phyloP scores from a whole-genome alignment of 2,888 invertebrate species.

The Ophion obscuratus region DNA sequence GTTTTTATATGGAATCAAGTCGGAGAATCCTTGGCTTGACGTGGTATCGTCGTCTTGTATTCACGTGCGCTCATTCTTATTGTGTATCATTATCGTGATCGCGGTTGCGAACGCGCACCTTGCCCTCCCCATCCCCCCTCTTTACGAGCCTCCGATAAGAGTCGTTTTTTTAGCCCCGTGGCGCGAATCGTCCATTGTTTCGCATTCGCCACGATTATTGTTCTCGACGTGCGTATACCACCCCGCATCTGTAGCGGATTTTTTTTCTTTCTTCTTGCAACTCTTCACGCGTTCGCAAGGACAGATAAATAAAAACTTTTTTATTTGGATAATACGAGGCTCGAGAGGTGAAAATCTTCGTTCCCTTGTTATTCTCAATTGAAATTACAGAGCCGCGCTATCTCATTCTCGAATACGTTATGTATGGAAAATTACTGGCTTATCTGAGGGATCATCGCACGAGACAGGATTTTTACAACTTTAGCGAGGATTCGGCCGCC shows the following conservation, averaged over 20 bases:
- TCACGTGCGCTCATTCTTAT: no score
- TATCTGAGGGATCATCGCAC: slow-evolving; percentile 89
- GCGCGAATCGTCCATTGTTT: slow-evolving; percentile 71
- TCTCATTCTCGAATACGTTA: slow-evolving; percentile 94
- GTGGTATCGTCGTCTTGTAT: no score
- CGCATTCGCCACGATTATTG: slow-evolving; percentile 70
- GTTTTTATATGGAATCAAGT: no score
- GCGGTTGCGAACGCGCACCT: no score
- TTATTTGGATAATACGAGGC: neutral
- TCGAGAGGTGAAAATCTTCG: neutral
- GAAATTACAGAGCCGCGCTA: slow-evolving; percentile 90
- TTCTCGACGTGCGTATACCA: slow-evolving; percentile 68
- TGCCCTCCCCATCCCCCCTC: no score
- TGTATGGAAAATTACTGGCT: slow-evolving; percentile 92
- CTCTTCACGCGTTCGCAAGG: neutral
- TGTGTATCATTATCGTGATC: no score
- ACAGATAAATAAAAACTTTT: no score
- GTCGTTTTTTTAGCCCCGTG: slow-evolving; percentile 62
- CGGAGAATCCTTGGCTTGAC: no score
- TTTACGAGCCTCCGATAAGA: no score
- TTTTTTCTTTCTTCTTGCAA: slow-evolving; percentile 40
- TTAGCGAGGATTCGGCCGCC: slow-evolving; percentile 88
- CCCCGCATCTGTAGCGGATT: slow-evolving; percentile 59
- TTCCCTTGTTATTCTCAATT: slow-evolving; percentile 26
- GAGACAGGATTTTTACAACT: slow-evolving; percentile 86